Base-by-base conservation (phyloP, 2,888 invertebrate species). In the Biston betularia region DNA sequence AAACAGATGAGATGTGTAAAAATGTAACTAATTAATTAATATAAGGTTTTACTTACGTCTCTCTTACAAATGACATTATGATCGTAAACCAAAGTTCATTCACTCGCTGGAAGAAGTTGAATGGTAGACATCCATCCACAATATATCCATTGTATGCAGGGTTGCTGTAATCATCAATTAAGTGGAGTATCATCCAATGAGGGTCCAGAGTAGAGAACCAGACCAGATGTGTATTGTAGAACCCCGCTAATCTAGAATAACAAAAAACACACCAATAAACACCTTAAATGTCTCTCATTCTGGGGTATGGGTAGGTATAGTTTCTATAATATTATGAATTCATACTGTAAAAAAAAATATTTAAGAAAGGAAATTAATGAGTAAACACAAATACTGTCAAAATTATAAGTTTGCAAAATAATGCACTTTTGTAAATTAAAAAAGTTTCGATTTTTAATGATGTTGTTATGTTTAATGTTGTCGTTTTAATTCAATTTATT, bases 211-310 rank as follows among this genome's bases (percentile, higher is more conserved):
- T 68, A 0, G 74, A 74, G 5, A 74, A 58, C 79, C 79, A 79
- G 24, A 82, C 76, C 6, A 71, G 70, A 0, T 79, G 81, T 38
- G 79, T 76, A 14, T 75, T 62, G 56, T 71, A 81, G 0, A 79
- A 68, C 8, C 70, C 72, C 11, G 77, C 67, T 9, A 82, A 65
- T 35, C 80, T 79, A 64, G 6, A 74, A 78, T 14, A 52, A 2
- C 0, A 12, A 52, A 1, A 24, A 49, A n/a, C n/a, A n/a, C n/a
- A n/a, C n/a, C 35, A 24, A 12, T 12, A 11, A 6, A 34, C 12
- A 12, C 14, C 12, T 12, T 5, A n/a, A 24, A 24, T 2, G 24
- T 24, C 24, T 2, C 24, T 24, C 24, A n/a, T n/a, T n/a, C n/a
- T n/a, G n/a, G n/a, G n/a, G n/a, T n/a, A n/a, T n/a, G n/a, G n/a